These are phyloP conservation scores for Florisuga fusca DNA, from an alignment of 2,797 vertebrate species.

Conservation along the genomic window DNA sequence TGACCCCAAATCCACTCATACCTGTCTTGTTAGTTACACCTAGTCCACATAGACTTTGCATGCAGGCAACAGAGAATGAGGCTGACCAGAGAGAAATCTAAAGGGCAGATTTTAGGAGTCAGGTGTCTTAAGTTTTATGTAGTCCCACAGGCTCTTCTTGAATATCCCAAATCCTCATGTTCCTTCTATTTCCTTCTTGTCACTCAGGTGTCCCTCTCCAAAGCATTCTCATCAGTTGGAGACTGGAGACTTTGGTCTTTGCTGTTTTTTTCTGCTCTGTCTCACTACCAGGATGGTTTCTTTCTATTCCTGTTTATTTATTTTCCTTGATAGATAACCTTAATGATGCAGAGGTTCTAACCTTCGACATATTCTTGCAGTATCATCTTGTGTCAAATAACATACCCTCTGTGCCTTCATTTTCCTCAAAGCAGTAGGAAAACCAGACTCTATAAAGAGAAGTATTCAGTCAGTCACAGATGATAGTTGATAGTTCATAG, in stretches of 20 bases:
- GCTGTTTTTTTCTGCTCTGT: neutral
- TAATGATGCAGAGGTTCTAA: neutral
- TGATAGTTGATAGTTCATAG: neutral
- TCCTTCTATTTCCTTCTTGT: neutral
- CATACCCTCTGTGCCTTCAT: neutral
- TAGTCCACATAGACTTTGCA: neutral
- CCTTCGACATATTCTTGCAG: neutral
- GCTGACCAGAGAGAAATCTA: neutral
- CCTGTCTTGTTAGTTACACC: neutral
- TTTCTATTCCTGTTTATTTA: neutral
- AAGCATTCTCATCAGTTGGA: neutral
- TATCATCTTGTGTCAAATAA: neutral
- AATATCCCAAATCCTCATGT: neutral
- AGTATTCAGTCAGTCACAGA: neutral
- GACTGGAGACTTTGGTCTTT: neutral
- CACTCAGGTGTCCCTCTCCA: neutral
- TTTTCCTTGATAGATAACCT: neutral
- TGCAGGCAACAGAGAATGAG: neutral
- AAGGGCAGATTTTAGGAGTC: neutral
- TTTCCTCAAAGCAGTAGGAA: neutral
- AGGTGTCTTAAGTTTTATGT: neutral
- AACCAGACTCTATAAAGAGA: neutral
- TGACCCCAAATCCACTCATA: neutral
- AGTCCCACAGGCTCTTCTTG: rapidly evolving
- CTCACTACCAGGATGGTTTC: neutral